These are phyloP conservation scores for Pungitius pungitius DNA, from an alignment of 2,113 vertebrate genomes.

Conservation along the genomic window DNA sequence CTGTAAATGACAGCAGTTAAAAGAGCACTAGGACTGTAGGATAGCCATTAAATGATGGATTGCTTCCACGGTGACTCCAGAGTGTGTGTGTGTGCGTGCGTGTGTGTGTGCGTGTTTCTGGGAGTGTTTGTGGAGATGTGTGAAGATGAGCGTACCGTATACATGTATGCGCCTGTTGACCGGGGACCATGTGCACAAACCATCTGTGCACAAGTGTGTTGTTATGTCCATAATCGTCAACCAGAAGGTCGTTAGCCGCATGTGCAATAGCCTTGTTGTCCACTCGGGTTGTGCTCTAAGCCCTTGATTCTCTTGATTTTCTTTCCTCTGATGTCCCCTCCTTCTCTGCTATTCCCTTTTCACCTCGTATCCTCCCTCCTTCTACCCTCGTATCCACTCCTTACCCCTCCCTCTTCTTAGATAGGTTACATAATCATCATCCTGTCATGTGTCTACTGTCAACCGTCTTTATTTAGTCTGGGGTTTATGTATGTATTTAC, in stretches of 20 bases:
- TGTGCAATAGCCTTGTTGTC: slow-evolving; percentile 37
- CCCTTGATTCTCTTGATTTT: not conserved
- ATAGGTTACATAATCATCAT: slow-evolving; percentile 63
- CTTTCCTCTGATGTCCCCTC: not conserved
- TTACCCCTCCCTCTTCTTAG: slow-evolving; percentile 17
- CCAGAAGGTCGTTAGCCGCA: slow-evolving; percentile 40
- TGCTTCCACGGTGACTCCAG: slow-evolving; percentile 19
- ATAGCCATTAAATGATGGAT: slow-evolving; percentile 63
- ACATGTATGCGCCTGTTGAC: slow-evolving; percentile 28
- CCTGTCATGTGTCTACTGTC: slow-evolving; percentile 42
- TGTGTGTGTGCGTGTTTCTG: slow-evolving; percentile 18
- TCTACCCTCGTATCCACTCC: slow-evolving; percentile 6
- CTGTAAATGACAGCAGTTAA: slow-evolving; percentile 72
- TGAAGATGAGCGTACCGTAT: slow-evolving; percentile 21
- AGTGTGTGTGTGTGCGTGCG: slow-evolving; percentile 28
- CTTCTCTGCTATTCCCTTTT: not conserved
- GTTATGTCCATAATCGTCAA: slow-evolving; percentile 46
- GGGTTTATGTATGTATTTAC: slow-evolving; percentile 16
- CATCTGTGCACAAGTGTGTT: slow-evolving; percentile 56
- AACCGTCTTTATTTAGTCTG: slow-evolving; percentile 56
- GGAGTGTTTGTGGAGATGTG: slow-evolving; percentile 31
- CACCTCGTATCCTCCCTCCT: not conserved
- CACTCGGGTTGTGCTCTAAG: not conserved
- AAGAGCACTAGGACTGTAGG: slow-evolving; percentile 68
- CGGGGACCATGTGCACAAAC: slow-evolving; percentile 51